Base-by-base conservation (phyloP, 2,888 invertebrate genomes). In the Neoaliturus tenellus region DNA sequence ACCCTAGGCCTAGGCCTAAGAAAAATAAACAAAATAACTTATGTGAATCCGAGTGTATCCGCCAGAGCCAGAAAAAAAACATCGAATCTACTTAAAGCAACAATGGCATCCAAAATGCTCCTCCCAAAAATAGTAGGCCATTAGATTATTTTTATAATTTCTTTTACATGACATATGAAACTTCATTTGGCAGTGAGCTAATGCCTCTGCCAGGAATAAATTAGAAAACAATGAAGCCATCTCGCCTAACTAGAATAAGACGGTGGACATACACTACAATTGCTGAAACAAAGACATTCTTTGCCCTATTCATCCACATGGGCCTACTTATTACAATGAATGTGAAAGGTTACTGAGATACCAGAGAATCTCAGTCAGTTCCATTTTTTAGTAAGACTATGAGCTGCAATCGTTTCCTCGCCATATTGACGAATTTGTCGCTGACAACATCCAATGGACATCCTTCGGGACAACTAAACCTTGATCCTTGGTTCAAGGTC, bases 401-500 rank as follows among this genome's bases (percentile, higher is more conserved):
- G 55, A n/a, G n/a, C n/a, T n/a, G n/a, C n/a, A n/a, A n/a, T n/a
- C n/a, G n/a, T n/a, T n/a, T n/a, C n/a, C n/a, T n/a, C n/a, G n/a
- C n/a, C n/a, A n/a, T n/a, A n/a, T n/a, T n/a, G n/a, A n/a, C n/a
- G n/a, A n/a, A n/a, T n/a, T n/a, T n/a, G n/a, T n/a, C n/a, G n/a
- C n/a, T n/a, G n/a, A n/a, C n/a, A n/a, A n/a, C n/a, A n/a, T n/a
- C n/a, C n/a, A n/a, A n/a, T n/a, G n/a, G n/a, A n/a, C n/a, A n/a
- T n/a, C n/a, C n/a, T n/a, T n/a, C n/a, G n/a, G n/a, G n/a, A n/a
- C n/a, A n/a, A n/a, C n/a, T n/a, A n/a, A n/a, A n/a, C n/a, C n/a
- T n/a, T n/a, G n/a, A n/a, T n/a, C n/a, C n/a, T 4, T 82, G 82
- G 82, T 3, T 69, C 1, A 82, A 82, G 20, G 10, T 82, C 20